These are phyloP conservation scores for Rhipidura dahli DNA, from an alignment of 2,113 vertebrate species.

Conservation along the genomic window DNA sequence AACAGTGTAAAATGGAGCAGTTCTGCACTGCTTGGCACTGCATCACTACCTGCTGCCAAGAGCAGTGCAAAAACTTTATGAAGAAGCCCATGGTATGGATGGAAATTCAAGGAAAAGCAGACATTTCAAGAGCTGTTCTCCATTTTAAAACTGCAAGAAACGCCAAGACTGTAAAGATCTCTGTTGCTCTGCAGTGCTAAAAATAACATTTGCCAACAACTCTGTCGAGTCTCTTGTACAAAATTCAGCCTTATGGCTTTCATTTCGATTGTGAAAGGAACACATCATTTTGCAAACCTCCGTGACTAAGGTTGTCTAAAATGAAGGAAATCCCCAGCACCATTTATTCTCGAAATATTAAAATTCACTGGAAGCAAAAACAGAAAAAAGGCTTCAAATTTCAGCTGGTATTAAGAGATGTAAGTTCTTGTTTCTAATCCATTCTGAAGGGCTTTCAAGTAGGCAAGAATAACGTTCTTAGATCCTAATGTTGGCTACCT, in stretches of 20 bases:
- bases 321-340: constrained; percentile 40
- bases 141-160: constrained; percentile 44
- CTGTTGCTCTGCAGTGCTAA: not conserved
- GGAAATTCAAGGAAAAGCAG: not conserved
- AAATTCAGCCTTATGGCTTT: constrained; percentile 38
- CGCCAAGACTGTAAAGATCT: constrained; percentile 18
- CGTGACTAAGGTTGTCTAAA: constrained; percentile 16
- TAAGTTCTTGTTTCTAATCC: constrained; percentile 68
- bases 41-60: not conserved
- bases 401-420: constrained; percentile 49
- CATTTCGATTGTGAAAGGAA: not conserved
- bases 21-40: not conserved
- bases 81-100: not conserved
- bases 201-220: constrained; percentile 41
- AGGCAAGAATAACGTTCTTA: constrained; percentile 40
- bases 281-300: not conserved
- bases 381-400: constrained; percentile 14
- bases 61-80: not conserved
- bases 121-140: constrained; percentile 33
- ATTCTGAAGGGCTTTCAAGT: constrained; percentile 58
- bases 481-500: constrained; percentile 45
- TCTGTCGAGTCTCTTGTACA: not conserved
- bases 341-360: constrained; percentile 20
- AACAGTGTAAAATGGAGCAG: not conserved
- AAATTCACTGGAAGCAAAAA: constrained; percentile 37